A percentile compares a stretch with the other conserved stretches of the same genome.
phyloP scores from a whole-genome alignment of 2,113 vertebrate species.

The Vidua macroura region DNA sequence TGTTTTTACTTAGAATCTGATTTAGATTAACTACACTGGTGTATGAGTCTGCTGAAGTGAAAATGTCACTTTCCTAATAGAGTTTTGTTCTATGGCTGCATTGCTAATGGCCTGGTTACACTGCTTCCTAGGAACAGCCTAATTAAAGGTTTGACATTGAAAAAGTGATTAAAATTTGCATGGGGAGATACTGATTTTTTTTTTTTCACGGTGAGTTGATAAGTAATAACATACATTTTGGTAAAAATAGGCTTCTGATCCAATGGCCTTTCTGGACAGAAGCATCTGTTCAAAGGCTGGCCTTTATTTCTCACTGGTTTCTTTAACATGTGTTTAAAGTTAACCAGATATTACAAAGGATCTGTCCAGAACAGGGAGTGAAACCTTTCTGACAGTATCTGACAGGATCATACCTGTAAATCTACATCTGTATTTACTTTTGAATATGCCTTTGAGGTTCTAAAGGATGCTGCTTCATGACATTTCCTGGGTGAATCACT shows the following conservation, averaged over 20 bases:
- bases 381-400: neutral
- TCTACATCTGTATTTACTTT: neutral
- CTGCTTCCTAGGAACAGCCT: neutral
- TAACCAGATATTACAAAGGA: neutral
- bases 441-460: neutral
- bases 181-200: neutral
- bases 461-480: neutral
- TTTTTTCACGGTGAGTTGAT: neutral
- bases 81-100: slow-evolving; percentile 22
- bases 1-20: neutral
- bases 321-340: neutral
- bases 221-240: neutral
- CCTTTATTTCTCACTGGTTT: neutral
- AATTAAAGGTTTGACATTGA: slow-evolving; percentile 29
- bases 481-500: neutral
- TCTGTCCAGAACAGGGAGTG: neutral
- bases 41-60: neutral
- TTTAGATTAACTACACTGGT: neutral
- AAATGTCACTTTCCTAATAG: slow-evolving; percentile 14
- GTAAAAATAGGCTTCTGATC: neutral
- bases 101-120: slow-evolving; percentile 23
- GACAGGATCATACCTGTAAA: neutral
- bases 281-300: neutral
- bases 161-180: slow-evolving; percentile 26
- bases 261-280: neutral